These are phyloP conservation scores for Phalloptychus januarius DNA, from an alignment of 2,797 vertebrate genomes.

Conservation along the genomic window DNA sequence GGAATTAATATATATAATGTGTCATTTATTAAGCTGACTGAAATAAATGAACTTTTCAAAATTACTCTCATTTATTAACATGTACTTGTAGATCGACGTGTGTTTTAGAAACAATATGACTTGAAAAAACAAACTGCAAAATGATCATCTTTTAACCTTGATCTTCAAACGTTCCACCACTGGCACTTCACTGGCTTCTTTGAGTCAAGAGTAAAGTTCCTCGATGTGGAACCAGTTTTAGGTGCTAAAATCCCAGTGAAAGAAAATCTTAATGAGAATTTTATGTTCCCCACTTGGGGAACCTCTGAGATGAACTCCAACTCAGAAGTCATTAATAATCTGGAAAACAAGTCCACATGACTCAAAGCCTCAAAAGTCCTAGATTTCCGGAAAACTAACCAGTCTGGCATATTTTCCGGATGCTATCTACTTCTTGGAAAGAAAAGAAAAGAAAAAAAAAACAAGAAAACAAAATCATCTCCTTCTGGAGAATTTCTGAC, in stretches of 20 bases:
- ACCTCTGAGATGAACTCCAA: neutral
- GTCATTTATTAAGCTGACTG: neutral
- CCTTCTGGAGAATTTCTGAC: constrained; percentile 71
- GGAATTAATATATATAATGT: neutral
- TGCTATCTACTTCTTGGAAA: constrained; percentile 19
- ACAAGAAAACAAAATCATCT: constrained; percentile 36
- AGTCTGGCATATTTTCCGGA: constrained; percentile 26
- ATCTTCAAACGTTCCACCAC: neutral
- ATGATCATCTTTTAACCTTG: too few species aligned
- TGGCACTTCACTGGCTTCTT: neutral
- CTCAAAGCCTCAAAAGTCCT: constrained; percentile 6
- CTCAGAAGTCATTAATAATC: constrained; percentile 9
- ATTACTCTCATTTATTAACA: neutral
- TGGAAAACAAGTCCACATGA: constrained; percentile 14
- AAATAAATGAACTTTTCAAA: neutral
- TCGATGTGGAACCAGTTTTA: neutral
- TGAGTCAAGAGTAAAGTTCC: neutral
- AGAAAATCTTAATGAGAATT: neutral
- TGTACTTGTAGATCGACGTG: too few species aligned
- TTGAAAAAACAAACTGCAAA: too few species aligned
- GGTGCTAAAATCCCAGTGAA: neutral
- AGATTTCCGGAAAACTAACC: constrained; percentile 25
- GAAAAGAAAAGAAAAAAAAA: constrained; percentile 30
- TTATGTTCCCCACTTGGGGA: too few species aligned
- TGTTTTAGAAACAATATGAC: too few species aligned